Evolutionary conservation across 2,797 vertebrate genomes (phyloP).

Genomic region (Gymnothorax javanicus): DNA sequence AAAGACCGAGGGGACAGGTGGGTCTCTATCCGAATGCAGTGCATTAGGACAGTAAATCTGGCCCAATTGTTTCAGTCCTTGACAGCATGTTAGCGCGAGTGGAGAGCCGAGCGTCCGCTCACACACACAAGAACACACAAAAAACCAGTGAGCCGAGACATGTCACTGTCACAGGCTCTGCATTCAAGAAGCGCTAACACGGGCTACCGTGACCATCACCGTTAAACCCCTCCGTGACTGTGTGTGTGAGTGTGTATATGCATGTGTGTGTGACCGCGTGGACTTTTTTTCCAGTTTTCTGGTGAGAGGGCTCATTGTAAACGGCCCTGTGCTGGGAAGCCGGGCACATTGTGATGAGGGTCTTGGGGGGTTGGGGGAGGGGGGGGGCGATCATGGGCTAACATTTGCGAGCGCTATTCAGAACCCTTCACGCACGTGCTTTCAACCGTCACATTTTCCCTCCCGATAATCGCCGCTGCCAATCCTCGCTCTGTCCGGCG

Average conservation of each 20-base stretch:
- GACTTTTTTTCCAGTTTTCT: not conserved
- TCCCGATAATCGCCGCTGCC: constrained; percentile 39
- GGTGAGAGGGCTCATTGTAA: not conserved
- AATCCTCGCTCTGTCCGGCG: constrained; percentile 46
- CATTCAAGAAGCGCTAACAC: too few relatives aligned
- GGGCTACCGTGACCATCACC: too few relatives aligned
- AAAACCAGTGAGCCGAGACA: too few relatives aligned
- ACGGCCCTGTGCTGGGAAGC: constrained; percentile 49
- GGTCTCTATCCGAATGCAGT: constrained; percentile 49
- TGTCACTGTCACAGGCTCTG: too few relatives aligned
- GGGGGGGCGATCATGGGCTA: constrained; percentile 45
- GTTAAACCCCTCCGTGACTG: not conserved
- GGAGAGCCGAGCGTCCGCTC: not conserved
- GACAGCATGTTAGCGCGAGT: constrained; percentile 27
- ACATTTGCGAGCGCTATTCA: constrained; percentile 54
- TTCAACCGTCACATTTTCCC: constrained; percentile 61
- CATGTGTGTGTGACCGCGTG: not conserved
- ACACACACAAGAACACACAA: too few relatives aligned
- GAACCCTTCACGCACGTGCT: constrained; percentile 56
- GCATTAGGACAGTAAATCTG: constrained; percentile 50
- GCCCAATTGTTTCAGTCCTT: constrained; percentile 48
- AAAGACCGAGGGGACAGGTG: not conserved
- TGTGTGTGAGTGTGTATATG: not conserved
- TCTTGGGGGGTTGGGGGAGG: constrained; percentile 47
- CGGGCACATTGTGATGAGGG: constrained; percentile 56